These are phyloP conservation scores for Melieria picta DNA, from an alignment of 2,888 invertebrate species.

Conservation along the genomic window DNA sequence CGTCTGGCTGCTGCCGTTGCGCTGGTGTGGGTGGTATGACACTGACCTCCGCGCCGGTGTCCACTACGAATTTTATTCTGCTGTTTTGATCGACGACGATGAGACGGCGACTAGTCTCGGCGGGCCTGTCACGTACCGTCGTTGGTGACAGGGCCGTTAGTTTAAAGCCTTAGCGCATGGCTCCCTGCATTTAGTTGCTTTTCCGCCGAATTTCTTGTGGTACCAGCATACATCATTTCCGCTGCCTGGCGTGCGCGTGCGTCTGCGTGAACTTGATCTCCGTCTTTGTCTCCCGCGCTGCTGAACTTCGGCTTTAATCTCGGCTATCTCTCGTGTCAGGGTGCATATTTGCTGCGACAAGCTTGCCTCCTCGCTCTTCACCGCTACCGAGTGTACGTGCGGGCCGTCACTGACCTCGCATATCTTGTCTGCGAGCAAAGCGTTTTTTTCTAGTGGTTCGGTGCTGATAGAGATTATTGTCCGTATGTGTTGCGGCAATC, in stretches of 20 bases:
- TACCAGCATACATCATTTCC: constrained; percentile 31
- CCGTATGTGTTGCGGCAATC: constrained; percentile 43
- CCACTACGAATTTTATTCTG: constrained; percentile 34
- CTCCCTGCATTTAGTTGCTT: neutral
- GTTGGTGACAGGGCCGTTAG: constrained; percentile 21
- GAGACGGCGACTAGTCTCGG: constrained; percentile 24
- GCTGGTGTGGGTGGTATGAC: constrained; percentile 25
- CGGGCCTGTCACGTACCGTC: constrained; percentile 31
- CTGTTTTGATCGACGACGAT: constrained; percentile 24
- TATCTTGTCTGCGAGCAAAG: constrained; percentile 40
- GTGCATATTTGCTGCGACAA: constrained; percentile 16
- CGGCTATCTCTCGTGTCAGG: constrained; percentile 7
- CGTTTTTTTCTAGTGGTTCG: constrained; percentile 35
- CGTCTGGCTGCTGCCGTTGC: constrained; percentile 11
- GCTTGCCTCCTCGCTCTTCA: constrained; percentile 13
- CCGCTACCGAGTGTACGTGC: neutral
- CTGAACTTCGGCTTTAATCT: neutral
- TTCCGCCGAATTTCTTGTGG: constrained; percentile 11
- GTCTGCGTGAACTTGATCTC: neutral
- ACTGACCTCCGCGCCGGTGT: constrained; percentile 35
- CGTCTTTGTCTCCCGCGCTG: neutral
- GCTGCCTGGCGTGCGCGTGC: neutral
- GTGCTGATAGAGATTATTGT: constrained; percentile 43
- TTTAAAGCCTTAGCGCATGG: constrained; percentile 21
- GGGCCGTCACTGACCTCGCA: constrained; percentile 35